These are phyloP conservation scores for Microctenopoma steveboyesi DNA, from an alignment of 2,797 vertebrate genomes.

Conservation along the genomic window DNA sequence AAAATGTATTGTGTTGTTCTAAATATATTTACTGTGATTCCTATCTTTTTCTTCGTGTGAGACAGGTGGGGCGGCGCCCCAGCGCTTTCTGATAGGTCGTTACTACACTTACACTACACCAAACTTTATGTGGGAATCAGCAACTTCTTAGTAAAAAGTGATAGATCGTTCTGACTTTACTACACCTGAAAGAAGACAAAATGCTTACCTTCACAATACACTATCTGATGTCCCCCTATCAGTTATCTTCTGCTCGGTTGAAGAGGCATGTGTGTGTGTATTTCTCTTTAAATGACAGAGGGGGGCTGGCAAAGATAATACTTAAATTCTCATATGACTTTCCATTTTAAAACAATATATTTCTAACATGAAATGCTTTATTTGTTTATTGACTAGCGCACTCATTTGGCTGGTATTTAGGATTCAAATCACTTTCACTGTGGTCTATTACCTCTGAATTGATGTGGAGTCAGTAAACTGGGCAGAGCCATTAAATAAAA, in stretches of 20 bases:
- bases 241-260: conserved; percentile 18
- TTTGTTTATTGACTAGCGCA: conserved; percentile 43
- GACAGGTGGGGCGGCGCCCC: too few relatives aligned
- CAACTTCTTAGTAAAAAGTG: not conserved
- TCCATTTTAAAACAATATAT: conserved; percentile 29
- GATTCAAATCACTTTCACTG: conserved; percentile 61
- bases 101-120: too few relatives aligned
- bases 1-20: too few relatives aligned
- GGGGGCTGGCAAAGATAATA: not conserved
- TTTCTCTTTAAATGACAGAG: not conserved
- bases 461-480: conserved; percentile 57
- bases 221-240: conserved; percentile 49
- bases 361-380: conserved; percentile 40
- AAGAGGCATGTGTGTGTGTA: not conserved
- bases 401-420: conserved; percentile 52
- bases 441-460: conserved; percentile 62
- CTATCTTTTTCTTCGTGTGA: too few relatives aligned
- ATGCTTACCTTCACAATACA: conserved; percentile 11
- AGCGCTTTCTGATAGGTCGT: too few relatives aligned
- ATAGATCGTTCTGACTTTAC: conserved; percentile 27
- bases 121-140: too few relatives aligned
- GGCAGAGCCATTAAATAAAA: conserved; percentile 62
- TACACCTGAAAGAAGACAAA: conserved; percentile 12
- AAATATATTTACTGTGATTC: too few relatives aligned
- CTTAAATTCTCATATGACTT: conserved; percentile 8